phyloP scores from a whole-genome alignment of 2,113 vertebrate genomes.

The Epinephelus fuscoguttatus region DNA sequence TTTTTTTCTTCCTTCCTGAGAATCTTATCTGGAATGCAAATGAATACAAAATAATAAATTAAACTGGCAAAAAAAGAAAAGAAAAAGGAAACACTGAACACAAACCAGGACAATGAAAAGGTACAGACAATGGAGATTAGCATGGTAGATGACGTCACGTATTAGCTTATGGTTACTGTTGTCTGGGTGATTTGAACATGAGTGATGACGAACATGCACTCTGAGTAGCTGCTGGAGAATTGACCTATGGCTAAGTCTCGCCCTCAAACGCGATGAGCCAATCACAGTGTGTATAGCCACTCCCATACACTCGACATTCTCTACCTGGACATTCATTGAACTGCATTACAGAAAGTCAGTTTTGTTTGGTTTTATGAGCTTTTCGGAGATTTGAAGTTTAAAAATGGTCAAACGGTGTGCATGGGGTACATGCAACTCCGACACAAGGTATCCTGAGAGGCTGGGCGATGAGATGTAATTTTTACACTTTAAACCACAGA shows the following conservation, averaged over 20 bases:
- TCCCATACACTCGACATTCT: too few relatives aligned
- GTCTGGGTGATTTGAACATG: conserved; percentile 34
- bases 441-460: too few relatives aligned
- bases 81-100: conserved; percentile 46
- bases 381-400: too few relatives aligned
- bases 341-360: too few relatives aligned
- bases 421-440: too few relatives aligned
- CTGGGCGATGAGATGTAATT: too few relatives aligned
- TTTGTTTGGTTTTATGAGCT: too few relatives aligned
- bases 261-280: too few relatives aligned
- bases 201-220: conserved; percentile 37
- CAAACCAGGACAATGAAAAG: conserved; percentile 85
- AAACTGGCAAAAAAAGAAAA: conserved; percentile 68
- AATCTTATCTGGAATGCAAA: conserved; percentile 92
- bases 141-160: conserved; percentile 45
- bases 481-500: too few relatives aligned
- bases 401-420: too few relatives aligned
- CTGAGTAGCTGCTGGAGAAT: conserved; percentile 42
- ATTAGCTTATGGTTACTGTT: conserved; percentile 71
- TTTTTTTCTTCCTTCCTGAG: conserved; percentile 91
- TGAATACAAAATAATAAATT: conserved; percentile 90
- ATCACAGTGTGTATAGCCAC: too few relatives aligned
- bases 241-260: background rate
- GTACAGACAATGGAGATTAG: conserved; percentile 78
- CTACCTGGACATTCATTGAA: too few relatives aligned